A percentile compares a stretch with the other conserved stretches of the same genome.
Evolutionary conservation across 2,888 invertebrate genomes (phyloP).

Genomic region (Agrochola litura): DNA sequence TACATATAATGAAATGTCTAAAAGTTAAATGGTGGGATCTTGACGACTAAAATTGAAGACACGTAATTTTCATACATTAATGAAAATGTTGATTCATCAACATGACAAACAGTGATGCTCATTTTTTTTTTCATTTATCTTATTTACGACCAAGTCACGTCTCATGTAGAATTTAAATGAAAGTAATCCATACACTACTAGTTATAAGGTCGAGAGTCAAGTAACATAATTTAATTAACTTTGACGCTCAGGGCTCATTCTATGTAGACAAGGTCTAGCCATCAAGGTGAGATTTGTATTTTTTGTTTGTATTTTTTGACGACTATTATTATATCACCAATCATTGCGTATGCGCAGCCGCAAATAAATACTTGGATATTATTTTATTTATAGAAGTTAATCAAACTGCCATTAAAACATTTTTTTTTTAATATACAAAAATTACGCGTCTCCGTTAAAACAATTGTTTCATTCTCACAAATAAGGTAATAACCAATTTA

Average conservation of each 20-base stretch:
- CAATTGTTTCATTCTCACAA: constrained; percentile 21
- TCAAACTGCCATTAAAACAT: background rate
- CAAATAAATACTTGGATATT: background rate
- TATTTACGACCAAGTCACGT: constrained; percentile 28
- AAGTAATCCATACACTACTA: background rate
- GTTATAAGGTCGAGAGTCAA: constrained; percentile 24
- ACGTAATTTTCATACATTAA: constrained; percentile 33
- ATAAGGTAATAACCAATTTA: constrained; percentile 8
- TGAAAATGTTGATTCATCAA: constrained; percentile 31
- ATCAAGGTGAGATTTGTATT: constrained; percentile 39
- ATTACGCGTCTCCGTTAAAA: constrained; percentile 24
- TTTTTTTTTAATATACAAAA: background rate
- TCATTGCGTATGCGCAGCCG: constrained; percentile 21
- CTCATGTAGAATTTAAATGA: background rate
- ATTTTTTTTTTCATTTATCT: constrained; percentile 17
- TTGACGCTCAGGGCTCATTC: constrained; percentile 14
- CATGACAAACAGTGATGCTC: constrained; percentile 18
- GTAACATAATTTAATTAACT: constrained; percentile 32
- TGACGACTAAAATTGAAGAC: constrained; percentile 51
- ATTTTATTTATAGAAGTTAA: background rate
- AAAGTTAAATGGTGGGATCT: constrained; percentile 60
- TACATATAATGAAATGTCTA: constrained; percentile 28
- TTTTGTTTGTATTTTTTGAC: constrained; percentile 30
- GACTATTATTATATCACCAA: background rate
- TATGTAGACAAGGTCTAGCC: constrained; percentile 33